A percentile compares a stretch with the other conserved stretches of the same genome.
Evolutionary conservation across 1,140 invertebrate genomes (phyloP).

Genomic region (Onthophagus taurus): DNA sequence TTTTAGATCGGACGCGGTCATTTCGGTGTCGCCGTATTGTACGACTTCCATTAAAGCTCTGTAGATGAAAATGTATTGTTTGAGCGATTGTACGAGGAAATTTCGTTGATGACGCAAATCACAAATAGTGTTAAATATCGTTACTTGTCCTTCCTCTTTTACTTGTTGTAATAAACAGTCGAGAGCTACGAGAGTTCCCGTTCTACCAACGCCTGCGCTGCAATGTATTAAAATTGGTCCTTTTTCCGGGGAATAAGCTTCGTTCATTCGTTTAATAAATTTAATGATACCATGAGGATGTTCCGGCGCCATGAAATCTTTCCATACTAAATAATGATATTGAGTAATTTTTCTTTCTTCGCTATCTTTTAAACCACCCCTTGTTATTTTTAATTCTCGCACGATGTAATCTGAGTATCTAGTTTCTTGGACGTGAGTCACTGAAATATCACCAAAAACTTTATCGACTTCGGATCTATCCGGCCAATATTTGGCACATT

Average conservation of each 20-base stretch:
- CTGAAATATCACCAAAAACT: conserved; percentile 67
- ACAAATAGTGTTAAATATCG: conserved; percentile 84
- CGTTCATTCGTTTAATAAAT: conserved; percentile 83
- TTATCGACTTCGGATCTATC: conserved; percentile 68
- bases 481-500: conserved; percentile 91
- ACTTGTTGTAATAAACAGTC: conserved; percentile 82
- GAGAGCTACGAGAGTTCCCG: conserved; percentile 82
- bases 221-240: conserved; percentile 85
- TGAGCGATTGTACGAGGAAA: conserved; percentile 87
- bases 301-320: conserved; percentile 88
- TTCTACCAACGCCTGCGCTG: conserved; percentile 85
- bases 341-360: conserved; percentile 71
- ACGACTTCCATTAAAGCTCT: conserved; percentile 87
- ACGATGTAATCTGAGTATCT: conserved; percentile 74
- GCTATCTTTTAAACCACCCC: conserved; percentile 44
- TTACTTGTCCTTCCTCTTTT: conserved; percentile 66
- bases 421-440: conserved; percentile 67
- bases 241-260: conserved; percentile 72
- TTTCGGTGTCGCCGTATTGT: conserved; percentile 89
- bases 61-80: conserved; percentile 98
- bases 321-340: conserved; percentile 93
- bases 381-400: conserved; percentile 59
- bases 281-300: conserved; percentile 83
- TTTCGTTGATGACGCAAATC: conserved; percentile 83
- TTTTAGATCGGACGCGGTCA: conserved; percentile 61